Conservation (phyloP, 2,888 invertebrate species). For the Ormyrus labotus region DNA sequence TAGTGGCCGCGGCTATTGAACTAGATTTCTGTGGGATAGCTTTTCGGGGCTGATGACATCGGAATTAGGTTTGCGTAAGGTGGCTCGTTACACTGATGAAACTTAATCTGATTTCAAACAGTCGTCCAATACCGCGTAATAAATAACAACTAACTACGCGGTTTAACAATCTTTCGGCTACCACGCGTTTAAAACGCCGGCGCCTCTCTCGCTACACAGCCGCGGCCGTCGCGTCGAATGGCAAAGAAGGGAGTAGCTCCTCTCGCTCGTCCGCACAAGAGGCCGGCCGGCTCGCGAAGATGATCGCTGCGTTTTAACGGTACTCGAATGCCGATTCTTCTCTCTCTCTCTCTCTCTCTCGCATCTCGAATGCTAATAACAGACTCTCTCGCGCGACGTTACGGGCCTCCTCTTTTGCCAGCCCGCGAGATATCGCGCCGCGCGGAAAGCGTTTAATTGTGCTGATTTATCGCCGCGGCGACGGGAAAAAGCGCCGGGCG, state of each 20-base stretch:
- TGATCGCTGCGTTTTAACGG: slow-evolving; percentile 60
- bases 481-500: background rate
- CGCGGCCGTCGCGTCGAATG: slow-evolving; percentile 9
- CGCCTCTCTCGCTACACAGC: background rate
- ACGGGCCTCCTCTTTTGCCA: background rate
- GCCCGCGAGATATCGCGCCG: slow-evolving; percentile 4
- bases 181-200: no score
- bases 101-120: no score
- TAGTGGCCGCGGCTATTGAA: no score
- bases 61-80: no score
- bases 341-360: slow-evolving; percentile 7
- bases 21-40: no score
- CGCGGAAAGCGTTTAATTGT: slow-evolving; percentile 50
- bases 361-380: slow-evolving; percentile 43
- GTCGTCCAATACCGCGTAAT: no score
- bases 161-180: no score
- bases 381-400: background rate
- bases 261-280: background rate
- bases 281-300: slow-evolving; percentile 17
- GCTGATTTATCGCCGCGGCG: slow-evolving; percentile 47
- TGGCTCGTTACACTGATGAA: no score
- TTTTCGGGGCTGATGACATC: no score
- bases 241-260: slow-evolving; percentile 40
- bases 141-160: no score
- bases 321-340: slow-evolving; percentile 61